Evolutionary conservation across 2,113 vertebrate species (phyloP).

Genomic region (Rafetus swinhoei): DNA sequence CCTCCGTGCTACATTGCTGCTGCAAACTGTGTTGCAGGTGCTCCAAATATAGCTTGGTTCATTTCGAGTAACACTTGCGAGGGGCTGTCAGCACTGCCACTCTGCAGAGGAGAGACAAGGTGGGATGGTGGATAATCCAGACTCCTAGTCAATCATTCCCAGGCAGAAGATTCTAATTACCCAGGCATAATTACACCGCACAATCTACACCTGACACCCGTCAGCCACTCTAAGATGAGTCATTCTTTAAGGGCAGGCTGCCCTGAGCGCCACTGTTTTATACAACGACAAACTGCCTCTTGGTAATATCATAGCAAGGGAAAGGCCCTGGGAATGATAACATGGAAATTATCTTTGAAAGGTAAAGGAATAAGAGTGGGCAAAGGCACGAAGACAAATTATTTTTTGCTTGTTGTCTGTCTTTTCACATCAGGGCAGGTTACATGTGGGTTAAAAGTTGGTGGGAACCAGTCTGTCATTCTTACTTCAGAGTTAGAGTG

Average conservation of each 20-base stretch:
- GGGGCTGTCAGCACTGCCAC: neutral
- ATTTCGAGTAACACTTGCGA: neutral
- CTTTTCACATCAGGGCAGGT: neutral
- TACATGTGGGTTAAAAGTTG: neutral
- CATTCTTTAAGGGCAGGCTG: slow-evolving; percentile 23
- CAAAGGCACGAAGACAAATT: slow-evolving; percentile 1
- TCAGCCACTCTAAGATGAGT: neutral
- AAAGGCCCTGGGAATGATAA: slow-evolving; percentile 27
- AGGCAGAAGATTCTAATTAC: slow-evolving; percentile 30
- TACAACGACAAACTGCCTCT: neutral
- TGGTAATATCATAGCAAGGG: slow-evolving; percentile 26
- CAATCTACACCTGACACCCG: slow-evolving; percentile 5
- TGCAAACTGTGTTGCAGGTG: neutral
- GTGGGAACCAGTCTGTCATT: neutral
- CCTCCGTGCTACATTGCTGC: neutral
- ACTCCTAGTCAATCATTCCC: slow-evolving; percentile 40
- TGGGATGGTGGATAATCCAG: slow-evolving; percentile 5
- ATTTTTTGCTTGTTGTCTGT: slow-evolving; percentile 5
- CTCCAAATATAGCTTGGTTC: neutral
- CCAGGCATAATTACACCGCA: slow-evolving; percentile 17
- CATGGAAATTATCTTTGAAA: slow-evolving; percentile 36
- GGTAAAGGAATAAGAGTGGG: neutral
- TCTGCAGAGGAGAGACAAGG: neutral
- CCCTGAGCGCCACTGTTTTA: neutral
- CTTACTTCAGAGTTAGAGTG: neutral